Evolutionary conservation across 2,113 vertebrate genomes (phyloP).

Genomic region (Datnioides undecimradiatus): DNA sequence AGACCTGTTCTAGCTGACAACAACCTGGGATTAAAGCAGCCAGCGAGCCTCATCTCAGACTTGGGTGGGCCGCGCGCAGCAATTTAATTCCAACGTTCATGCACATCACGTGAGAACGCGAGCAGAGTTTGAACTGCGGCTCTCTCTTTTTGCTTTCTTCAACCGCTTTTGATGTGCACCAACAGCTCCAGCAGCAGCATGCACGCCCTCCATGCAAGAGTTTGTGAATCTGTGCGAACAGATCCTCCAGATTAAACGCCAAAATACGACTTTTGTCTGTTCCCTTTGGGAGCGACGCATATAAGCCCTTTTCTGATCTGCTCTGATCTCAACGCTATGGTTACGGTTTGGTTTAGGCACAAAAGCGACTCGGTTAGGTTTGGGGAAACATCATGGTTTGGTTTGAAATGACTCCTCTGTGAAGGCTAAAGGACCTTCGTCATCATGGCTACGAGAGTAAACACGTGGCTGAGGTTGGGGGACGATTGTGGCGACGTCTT

Average conservation of each 20-base stretch:
- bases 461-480: background rate
- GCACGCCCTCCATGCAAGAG: background rate
- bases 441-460: background rate
- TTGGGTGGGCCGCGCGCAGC: too few species aligned
- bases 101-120: background rate
- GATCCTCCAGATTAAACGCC: background rate
- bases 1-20: background rate
- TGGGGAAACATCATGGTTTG: conserved; percentile 1
- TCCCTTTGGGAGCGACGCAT: background rate
- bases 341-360: background rate
- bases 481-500: too few species aligned
- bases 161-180: background rate
- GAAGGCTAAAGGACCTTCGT: background rate
- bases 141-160: background rate
- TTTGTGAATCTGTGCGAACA: background rate
- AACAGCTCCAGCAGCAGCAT: background rate
- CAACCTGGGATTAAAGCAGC: background rate
- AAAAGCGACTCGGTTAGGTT: background rate
- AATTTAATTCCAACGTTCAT: background rate
- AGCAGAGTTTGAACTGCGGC: background rate
- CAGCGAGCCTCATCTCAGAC: background rate
- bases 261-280: background rate
- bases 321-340: background rate
- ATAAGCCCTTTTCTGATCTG: background rate
- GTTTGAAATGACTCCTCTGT: background rate